Percentiles rank a stretch among this genome's conserved stretches.
These are phyloP conservation scores for Colistium nudipinnis DNA, from an alignment of 2,113 vertebrate species.

Conservation along the genomic window DNA sequence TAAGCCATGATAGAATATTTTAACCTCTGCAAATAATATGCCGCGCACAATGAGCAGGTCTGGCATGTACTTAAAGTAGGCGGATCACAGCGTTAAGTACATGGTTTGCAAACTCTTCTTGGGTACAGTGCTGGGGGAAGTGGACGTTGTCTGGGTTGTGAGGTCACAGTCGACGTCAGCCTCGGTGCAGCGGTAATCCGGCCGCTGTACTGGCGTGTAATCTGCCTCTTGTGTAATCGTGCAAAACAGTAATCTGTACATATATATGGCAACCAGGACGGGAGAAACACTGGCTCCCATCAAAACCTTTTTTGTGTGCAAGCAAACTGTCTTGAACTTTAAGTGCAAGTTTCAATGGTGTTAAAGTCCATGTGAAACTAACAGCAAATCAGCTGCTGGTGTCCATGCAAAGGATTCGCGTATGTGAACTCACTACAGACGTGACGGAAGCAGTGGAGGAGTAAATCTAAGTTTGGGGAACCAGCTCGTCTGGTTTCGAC, in stretches of 20 bases:
- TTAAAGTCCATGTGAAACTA: neutral
- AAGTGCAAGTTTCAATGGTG: neutral
- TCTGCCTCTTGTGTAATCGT: slow-evolving; percentile 56
- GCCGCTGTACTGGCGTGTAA: slow-evolving; percentile 33
- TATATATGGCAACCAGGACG: slow-evolving; percentile 34
- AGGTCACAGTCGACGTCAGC: slow-evolving; percentile 1
- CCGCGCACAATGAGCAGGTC: neutral
- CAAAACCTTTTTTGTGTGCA: neutral
- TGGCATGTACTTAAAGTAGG: neutral
- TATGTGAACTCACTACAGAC: neutral
- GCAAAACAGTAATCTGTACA: slow-evolving; percentile 29
- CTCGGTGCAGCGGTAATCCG: slow-evolving; percentile 47
- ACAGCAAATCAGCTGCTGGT: neutral
- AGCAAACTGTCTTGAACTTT: neutral
- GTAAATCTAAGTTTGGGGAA: neutral
- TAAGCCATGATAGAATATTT: neutral
- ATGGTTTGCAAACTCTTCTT: neutral
- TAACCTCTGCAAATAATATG: neutral
- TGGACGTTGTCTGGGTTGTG: neutral
- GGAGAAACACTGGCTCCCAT: slow-evolving; percentile 4
- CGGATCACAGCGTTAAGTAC: neutral
- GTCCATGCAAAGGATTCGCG: too few relatives aligned
- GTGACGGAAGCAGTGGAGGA: slow-evolving; percentile 3
- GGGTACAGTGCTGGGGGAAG: neutral
- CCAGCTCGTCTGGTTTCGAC: slow-evolving; percentile 18